Conservation (phyloP, 2,888 invertebrate species). For the Leptinotarsa haldemani region DNA sequence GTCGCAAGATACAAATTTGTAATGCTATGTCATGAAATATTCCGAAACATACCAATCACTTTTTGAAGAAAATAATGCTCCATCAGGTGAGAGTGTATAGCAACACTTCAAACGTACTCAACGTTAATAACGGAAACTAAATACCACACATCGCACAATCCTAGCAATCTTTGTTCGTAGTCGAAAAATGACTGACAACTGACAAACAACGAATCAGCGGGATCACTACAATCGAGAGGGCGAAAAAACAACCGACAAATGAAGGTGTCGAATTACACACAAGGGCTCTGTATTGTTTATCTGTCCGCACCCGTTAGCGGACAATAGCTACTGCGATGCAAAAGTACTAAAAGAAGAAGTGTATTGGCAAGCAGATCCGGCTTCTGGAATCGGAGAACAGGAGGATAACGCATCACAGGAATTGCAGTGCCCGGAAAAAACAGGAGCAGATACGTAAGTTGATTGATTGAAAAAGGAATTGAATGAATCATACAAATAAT, state of each 20-base stretch:
- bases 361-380: conserved; percentile 9
- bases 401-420: too few relatives aligned
- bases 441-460: too few relatives aligned
- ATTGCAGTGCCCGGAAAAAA: too few relatives aligned
- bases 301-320: conserved; percentile 55
- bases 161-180: conserved; percentile 15
- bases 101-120: too few relatives aligned
- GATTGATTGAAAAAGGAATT: too few relatives aligned
- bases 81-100: too few relatives aligned
- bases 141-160: neutral
- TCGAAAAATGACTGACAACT: conserved; percentile 39
- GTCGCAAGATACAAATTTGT: too few relatives aligned
- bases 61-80: too few relatives aligned
- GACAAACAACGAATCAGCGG: conserved; percentile 39
- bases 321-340: conserved; percentile 16
- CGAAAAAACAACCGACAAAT: conserved; percentile 52
- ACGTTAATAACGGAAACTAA: too few relatives aligned
- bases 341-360: conserved; percentile 19
- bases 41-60: too few relatives aligned
- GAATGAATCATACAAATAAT: too few relatives aligned
- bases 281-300: conserved; percentile 57
- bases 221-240: conserved; percentile 30
- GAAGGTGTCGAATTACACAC: conserved; percentile 59
- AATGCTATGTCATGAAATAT: too few relatives aligned
- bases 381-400: neutral